phyloP scores from a whole-genome alignment of 2,113 vertebrate species.

The Tenebrosternarchus preto region DNA sequence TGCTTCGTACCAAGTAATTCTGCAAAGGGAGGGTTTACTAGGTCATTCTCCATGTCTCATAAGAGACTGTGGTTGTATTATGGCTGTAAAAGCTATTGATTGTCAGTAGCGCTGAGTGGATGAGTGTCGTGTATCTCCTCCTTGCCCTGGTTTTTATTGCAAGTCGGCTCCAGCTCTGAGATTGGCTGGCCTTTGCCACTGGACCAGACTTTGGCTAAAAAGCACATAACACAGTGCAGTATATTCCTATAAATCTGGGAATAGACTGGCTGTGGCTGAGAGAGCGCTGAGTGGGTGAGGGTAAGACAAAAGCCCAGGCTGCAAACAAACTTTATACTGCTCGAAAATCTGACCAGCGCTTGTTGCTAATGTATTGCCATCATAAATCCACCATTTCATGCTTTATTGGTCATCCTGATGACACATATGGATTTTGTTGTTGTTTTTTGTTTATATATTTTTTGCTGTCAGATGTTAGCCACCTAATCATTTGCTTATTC shows the following conservation, averaged over 20 bases:
- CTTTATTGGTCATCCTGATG: constrained; percentile 55
- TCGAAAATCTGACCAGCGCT: constrained; percentile 69
- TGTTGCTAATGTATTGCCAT: constrained; percentile 63
- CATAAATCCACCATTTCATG: constrained; percentile 72
- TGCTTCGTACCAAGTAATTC: constrained; percentile 5
- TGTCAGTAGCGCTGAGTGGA: constrained; percentile 35
- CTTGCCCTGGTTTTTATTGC: constrained; percentile 48
- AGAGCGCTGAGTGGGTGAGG: constrained; percentile 39
- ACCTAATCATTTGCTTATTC: constrained; percentile 40
- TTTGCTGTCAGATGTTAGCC: constrained; percentile 29
- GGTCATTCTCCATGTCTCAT: constrained; percentile 15
- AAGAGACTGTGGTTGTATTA: constrained; percentile 27
- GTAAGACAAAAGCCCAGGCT: constrained; percentile 60
- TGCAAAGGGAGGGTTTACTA: constrained; percentile 18
- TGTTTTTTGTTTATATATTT: neutral
- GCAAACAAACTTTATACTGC: constrained; percentile 73
- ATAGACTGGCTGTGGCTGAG: constrained; percentile 36
- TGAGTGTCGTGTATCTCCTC: neutral
- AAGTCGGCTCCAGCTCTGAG: constrained; percentile 57
- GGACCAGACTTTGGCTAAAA: constrained; percentile 65
- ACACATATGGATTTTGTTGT: constrained; percentile 49
- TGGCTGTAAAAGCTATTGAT: constrained; percentile 44
- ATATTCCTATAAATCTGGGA: constrained; percentile 64
- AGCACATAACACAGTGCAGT: constrained; percentile 59
- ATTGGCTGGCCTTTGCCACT: constrained; percentile 66